Evolutionary conservation across 2,888 invertebrate genomes (phyloP), one percentile per base, ranked within the genome.

Genomic region (Digitonthophagus gazella): DNA sequence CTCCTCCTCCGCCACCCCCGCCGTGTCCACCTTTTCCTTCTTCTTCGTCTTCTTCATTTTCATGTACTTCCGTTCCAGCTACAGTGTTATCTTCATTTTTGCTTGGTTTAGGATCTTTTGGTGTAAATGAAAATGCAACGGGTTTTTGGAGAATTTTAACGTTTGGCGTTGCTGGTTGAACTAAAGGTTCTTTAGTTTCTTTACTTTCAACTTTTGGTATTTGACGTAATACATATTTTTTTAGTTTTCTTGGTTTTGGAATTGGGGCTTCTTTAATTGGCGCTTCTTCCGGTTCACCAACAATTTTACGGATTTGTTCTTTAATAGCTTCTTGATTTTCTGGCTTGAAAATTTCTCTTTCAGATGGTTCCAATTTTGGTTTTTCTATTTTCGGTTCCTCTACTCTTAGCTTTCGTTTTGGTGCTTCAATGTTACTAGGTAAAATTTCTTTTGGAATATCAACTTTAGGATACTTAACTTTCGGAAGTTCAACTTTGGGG

Each of bases 221-320:
- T 55, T 66, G 66, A 58, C 16, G n/a, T 58, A 14, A 15, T 11
- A 22, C 28, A 16, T 28, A 15, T 58, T 55, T 65, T 55, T 55
- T 55, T 2, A 18, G 56, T 54, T 61, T 61, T 85, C 72, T 0
- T 0, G 84, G 83, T 1, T 83, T 83, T 1, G 84, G 83, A 19
- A 83, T 84, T 76, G 61, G 16, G 16, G 16, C 18, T 61, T 61
- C 61, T 16, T n/a, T 18, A n/a, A 61, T 19, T 61, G 61, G 61
- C 4, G 20, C n/a, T 3, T 18, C 19, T 61, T 61, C 19, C 8
- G 19, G 18, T 19, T 20, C 20, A 19, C n/a, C n/a, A 18, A 61
- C n/a, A 8, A 19, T 18, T 61, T 61, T 61, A 19, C 16, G 2
- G 58, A 16, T 61, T 61, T n/a, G 28, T 44, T 44, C 28, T 44